A percentile compares a stretch with the other conserved stretches of the same genome.
These are phyloP conservation scores for Platysternon megacephalum DNA, from an alignment of 2,113 vertebrate species.

Conservation along the genomic window DNA sequence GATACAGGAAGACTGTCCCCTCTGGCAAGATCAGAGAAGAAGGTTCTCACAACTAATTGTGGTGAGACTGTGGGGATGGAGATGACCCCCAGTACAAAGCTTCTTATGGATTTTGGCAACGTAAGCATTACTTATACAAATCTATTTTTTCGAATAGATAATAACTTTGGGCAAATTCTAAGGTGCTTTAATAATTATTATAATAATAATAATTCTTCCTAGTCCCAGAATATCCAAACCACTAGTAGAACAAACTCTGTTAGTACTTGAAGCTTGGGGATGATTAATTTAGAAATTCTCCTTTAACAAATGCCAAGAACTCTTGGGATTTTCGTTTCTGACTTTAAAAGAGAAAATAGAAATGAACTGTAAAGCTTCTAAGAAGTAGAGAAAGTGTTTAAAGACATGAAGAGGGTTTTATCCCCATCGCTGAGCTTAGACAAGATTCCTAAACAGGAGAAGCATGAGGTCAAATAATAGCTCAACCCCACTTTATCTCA, in stretches of 20 bases:
- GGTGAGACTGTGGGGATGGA: background rate
- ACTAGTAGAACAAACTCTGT: background rate
- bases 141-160: background rate
- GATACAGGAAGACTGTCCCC: background rate
- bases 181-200: background rate
- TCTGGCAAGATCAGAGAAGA: background rate
- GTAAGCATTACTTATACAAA: background rate
- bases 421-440: background rate
- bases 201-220: background rate
- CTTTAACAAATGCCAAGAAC: background rate
- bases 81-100: background rate
- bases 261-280: background rate
- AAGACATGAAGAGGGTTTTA: background rate
- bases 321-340: background rate
- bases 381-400: background rate
- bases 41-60: background rate
- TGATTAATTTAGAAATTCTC: background rate
- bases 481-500: constrained; percentile 23
- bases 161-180: background rate
- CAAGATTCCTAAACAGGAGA: constrained; percentile 24
- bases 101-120: background rate
- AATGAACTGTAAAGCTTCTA: background rate
- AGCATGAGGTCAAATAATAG: background rate
- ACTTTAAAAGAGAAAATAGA: constrained; percentile 3
- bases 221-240: background rate